Base-by-base conservation (phyloP, 2,113 vertebrate genomes). In the Oreochromis spilurus region DNA sequence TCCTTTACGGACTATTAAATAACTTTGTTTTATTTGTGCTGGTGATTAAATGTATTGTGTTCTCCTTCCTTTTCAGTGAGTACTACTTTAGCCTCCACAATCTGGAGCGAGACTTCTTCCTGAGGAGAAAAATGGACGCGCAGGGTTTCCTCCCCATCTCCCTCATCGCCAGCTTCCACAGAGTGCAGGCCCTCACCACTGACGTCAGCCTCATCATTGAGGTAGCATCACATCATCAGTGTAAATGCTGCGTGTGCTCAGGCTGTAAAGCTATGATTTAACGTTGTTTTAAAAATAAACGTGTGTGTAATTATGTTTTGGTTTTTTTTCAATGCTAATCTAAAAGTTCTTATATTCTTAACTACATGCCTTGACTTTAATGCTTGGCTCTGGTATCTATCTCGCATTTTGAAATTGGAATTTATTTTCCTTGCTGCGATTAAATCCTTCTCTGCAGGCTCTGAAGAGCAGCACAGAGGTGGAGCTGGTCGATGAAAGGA, bases 61-160 rank as follows among this genome's bases (percentile, higher is more conserved):
- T 29, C 11, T 12, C 38, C 7, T 83, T 45, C 26, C 60, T 67
- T 38, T 95, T 24, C 89, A 99, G 98, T 3, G 99, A 99, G 87
- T 99, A 99, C 94, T 99, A 99, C 96, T 99, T 99, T 95, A 99
- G 99, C 94, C 96, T 96, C 88, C 98, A 98, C 95, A 99, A 99
- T 88, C 92, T 99, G 96, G 98, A 99, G 92, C 95, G 98, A 36
- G 99, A 99, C 89, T 99, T 99, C 90, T 99, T 99, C 95, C 95
- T 99, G 87, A 96, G 99, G 84, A 97, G 98, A 55, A 99, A 99
- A 92, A 99, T 99, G 99, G 99, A 99, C 72, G 83, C 93, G 1
- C 96, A 98, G 11, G 99, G 98, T 62, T 99, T 99, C 94, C 95
- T 99, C 81, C 98, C 99, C 4, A 93, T 99, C 92, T 98, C 98